These are phyloP conservation scores for Matsumyia berberina DNA, from an alignment of 2,888 invertebrate genomes.

Conservation along the genomic window DNA sequence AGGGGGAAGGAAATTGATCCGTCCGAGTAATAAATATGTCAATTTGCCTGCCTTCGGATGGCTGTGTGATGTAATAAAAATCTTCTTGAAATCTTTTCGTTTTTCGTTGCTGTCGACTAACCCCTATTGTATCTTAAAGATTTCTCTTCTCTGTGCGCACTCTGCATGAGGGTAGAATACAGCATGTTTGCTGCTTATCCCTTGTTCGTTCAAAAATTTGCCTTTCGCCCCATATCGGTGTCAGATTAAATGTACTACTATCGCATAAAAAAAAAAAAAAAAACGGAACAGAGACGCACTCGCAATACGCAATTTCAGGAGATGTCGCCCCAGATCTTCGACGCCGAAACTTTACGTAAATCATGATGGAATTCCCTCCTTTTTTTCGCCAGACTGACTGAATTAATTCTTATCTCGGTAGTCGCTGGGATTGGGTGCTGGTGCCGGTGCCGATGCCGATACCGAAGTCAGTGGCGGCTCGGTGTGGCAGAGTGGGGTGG, in stretches of 20 bases:
- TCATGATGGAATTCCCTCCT: constrained; percentile 71
- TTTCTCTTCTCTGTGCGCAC: constrained; percentile 44
- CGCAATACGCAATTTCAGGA: constrained; percentile 67
- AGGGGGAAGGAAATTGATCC: constrained; percentile 69
- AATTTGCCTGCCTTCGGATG: constrained; percentile 73
- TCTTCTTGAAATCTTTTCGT: constrained; percentile 69
- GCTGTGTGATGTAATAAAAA: constrained; percentile 75
- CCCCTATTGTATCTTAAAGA: constrained; percentile 74
- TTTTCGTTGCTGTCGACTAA: constrained; percentile 67
- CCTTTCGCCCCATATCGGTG: constrained; percentile 73
- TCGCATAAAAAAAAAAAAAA: constrained; percentile 63
- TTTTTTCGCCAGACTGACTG: constrained; percentile 53
- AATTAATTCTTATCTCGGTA: constrained; percentile 73
- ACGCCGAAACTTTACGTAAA: constrained; percentile 75
- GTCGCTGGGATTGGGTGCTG: constrained; percentile 43
- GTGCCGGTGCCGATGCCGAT: not conserved
- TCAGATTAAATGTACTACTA: constrained; percentile 75
- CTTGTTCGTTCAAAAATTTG: constrained; percentile 63
- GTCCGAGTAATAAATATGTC: constrained; percentile 75
- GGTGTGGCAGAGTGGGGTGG: constrained; percentile 16
- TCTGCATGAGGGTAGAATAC: constrained; percentile 57
- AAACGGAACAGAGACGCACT: constrained; percentile 56
- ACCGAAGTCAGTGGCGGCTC: not conserved
- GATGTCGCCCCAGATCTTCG: constrained; percentile 74
- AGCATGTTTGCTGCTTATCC: constrained; percentile 5